Base-by-base conservation (phyloP, 2,888 invertebrate species). In the Incurvaria masculella region DNA sequence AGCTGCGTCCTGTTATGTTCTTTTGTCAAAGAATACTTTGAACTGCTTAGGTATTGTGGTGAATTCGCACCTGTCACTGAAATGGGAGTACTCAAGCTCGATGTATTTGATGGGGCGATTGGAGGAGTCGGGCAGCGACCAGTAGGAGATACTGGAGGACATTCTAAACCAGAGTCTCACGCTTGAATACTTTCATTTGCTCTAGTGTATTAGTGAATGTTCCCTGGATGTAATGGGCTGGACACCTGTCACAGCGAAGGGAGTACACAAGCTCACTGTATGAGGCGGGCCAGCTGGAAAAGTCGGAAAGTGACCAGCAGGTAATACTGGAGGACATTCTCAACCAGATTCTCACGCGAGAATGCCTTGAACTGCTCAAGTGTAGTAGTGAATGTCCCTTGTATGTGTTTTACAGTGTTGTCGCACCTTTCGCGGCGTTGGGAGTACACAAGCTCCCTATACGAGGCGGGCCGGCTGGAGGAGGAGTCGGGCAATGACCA, bases 271-370 rank as follows among this genome's bases (percentile, higher is more conserved):
- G n/a, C n/a, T n/a, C n/a, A n/a, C n/a, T n/a, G n/a, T n/a, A n/a
- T n/a, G n/a, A n/a, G n/a, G n/a, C n/a, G n/a, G n/a, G n/a, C n/a
- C n/a, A n/a, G n/a, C n/a, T n/a, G n/a, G n/a, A n/a, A n/a, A n/a
- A n/a, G n/a, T n/a, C n/a, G n/a, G n/a, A n/a, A n/a, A 82, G 83
- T 47, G 88, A 91, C 61, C 84, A 88, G 1, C 90, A 91, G 63
- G 93, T 93, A 65, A 88, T 93, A 2, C 74, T 93, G 1, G 91
- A 93, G 60, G 92, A 93, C 60, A 90, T 92, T 75, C 74, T 96
- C 44, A 91, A 93, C 51, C 80, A 94, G 49, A 89, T 90, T 49
- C 71, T 95, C 48, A 93, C 94, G 0, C 81, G 94, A 51, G 96
- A 96, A 66, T 92, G 95, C 62, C 70, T 96, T 21, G 94, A 94